Conservation (phyloP, 2,888 invertebrate genomes). For the Callyntrura guangdongensis region DNA sequence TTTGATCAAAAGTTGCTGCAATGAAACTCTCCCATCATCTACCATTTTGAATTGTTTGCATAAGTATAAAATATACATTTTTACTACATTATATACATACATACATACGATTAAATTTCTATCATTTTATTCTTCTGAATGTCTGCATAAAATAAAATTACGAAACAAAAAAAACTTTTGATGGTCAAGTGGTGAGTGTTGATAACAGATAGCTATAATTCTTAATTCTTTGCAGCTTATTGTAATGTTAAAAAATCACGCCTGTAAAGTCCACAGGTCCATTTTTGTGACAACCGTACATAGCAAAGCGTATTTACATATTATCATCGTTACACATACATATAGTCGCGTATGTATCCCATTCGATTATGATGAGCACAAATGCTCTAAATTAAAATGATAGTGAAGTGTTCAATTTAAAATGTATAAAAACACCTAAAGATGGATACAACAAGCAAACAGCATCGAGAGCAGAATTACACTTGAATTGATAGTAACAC, state of each 20-base stretch:
- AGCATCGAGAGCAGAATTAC: constrained; percentile 47
- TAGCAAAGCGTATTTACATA: neutral
- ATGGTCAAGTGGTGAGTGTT: constrained; percentile 52
- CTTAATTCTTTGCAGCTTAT: constrained; percentile 45
- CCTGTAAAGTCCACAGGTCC: constrained; percentile 51
- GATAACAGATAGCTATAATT: constrained; percentile 45
- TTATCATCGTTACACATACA: neutral
- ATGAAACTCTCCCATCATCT: too few relatives aligned
- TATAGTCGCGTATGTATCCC: too few relatives aligned
- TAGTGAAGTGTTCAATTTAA: constrained; percentile 59
- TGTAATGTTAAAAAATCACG: constrained; percentile 49
- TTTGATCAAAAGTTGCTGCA: too few relatives aligned
- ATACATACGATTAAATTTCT: constrained; percentile 2
- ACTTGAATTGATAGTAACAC: constrained; percentile 45
- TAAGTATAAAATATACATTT: neutral
- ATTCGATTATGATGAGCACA: constrained; percentile 20
- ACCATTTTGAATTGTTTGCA: neutral
- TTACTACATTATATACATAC: too few relatives aligned
- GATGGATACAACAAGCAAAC: constrained; percentile 8
- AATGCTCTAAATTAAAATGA: constrained; percentile 62
- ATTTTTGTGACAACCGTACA: constrained; percentile 16
- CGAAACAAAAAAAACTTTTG: constrained; percentile 22
- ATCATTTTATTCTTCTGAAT: neutral
- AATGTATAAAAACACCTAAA: constrained; percentile 59
- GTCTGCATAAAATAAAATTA: neutral